A percentile compares a stretch with the other conserved stretches of the same genome.
Conservation (phyloP, 2,888 invertebrate genomes). For the Corbicula japonica region DNA sequence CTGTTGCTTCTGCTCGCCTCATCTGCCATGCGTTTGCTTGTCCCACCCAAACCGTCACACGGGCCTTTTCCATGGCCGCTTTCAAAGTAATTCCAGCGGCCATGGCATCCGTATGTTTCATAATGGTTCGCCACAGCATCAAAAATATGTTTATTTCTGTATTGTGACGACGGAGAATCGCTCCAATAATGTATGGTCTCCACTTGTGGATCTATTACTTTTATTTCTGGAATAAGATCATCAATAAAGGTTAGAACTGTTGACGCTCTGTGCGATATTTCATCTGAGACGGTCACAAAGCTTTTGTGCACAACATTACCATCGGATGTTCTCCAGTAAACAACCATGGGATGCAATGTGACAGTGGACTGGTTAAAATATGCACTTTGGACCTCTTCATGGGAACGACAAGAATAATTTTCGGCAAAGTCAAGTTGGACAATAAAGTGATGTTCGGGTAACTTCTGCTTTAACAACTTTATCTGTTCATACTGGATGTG, state of each 20-base stretch:
- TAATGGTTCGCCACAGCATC: slow-evolving; percentile 43
- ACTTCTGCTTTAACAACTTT: slow-evolving; percentile 28
- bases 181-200: slow-evolving; percentile 59
- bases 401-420: slow-evolving; percentile 57
- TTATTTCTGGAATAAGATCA: slow-evolving; percentile 46
- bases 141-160: slow-evolving; percentile 65
- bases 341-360: slow-evolving; percentile 64
- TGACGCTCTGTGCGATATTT: slow-evolving; percentile 52
- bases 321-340: slow-evolving; percentile 40
- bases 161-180: slow-evolving; percentile 64
- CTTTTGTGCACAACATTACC: slow-evolving; percentile 52
- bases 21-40: slow-evolving; percentile 53
- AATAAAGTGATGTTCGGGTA: slow-evolving; percentile 44
- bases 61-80: slow-evolving; percentile 54
- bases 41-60: slow-evolving; percentile 57
- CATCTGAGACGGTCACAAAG: slow-evolving; percentile 58
- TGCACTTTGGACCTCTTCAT: slow-evolving; percentile 55
- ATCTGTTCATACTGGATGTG: slow-evolving; percentile 56
- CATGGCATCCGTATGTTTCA: slow-evolving; percentile 15
- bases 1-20: slow-evolving; percentile 31
- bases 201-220: slow-evolving; percentile 37
- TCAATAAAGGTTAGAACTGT: slow-evolving; percentile 64
- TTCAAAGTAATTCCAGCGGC: slow-evolving; percentile 62
- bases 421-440: slow-evolving; percentile 56
- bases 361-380: slow-evolving; percentile 58